Evolutionary conservation across 92 coral and sea anemone species (phyloP).

Genomic region (Galaxea fascicularis): DNA sequence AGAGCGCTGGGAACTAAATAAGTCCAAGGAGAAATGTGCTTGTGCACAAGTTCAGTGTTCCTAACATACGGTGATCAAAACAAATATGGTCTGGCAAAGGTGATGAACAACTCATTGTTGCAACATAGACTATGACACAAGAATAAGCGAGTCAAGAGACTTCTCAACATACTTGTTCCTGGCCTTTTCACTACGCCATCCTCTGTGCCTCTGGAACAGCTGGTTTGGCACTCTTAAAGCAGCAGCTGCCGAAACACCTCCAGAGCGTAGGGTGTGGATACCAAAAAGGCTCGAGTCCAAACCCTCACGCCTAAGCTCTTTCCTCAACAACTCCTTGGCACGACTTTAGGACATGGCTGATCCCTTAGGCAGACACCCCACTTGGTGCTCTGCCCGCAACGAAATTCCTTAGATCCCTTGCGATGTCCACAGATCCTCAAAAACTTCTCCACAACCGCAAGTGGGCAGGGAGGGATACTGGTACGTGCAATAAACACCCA

Average conservation of each 20-base stretch:
- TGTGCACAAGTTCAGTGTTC: neutral
- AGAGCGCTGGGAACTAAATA: neutral
- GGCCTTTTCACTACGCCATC: constrained; percentile 67
- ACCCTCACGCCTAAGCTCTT: constrained; percentile 42
- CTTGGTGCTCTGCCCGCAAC: constrained; percentile 50
- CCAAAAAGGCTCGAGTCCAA: constrained; percentile 58
- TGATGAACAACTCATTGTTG: neutral
- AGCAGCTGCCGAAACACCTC: constrained; percentile 63
- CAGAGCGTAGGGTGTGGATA: constrained; percentile 68
- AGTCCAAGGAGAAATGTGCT: neutral
- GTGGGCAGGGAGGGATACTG: constrained; percentile 52
- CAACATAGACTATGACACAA: constrained; percentile 34
- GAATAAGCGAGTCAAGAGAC: constrained; percentile 56
- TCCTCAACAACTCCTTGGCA: neutral
- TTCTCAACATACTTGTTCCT: constrained; percentile 53
- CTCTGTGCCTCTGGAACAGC: constrained; percentile 72
- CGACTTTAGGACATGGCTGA: constrained; percentile 13
- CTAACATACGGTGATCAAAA: neutral
- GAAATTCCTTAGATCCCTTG: constrained; percentile 16
- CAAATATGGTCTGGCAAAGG: neutral
- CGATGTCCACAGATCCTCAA: constrained; percentile 26
- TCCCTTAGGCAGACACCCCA: constrained; percentile 35
- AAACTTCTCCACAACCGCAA: constrained; percentile 51
- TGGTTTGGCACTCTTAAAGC: constrained; percentile 50
- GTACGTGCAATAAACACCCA: constrained; percentile 45